Conservation (phyloP, 2,113 vertebrate genomes). For the Tyto alba region DNA sequence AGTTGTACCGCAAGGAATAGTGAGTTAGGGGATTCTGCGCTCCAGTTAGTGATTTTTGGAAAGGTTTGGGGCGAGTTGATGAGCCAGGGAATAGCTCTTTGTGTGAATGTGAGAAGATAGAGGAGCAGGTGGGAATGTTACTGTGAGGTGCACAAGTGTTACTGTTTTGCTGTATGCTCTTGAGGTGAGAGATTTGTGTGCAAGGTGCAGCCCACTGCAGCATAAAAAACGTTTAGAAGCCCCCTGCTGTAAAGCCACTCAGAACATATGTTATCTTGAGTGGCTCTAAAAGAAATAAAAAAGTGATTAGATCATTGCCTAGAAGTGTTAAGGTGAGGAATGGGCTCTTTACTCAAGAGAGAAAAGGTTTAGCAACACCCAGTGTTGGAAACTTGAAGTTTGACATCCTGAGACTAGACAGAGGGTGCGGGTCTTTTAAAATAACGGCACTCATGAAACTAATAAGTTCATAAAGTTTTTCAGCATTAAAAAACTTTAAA, state of each 20-base stretch:
- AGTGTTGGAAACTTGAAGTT: background rate
- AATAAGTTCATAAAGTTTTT: background rate
- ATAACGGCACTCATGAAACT: background rate
- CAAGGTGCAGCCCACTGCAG: background rate
- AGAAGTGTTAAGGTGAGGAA: background rate
- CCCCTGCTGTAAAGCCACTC: rapidly evolving
- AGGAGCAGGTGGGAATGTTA: background rate
- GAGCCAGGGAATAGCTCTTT: background rate
- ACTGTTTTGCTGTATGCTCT: background rate
- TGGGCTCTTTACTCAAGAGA: background rate
- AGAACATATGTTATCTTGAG: rapidly evolving
- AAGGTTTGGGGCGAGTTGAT: background rate
- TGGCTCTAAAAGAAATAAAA: background rate
- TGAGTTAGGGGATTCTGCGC: too few species aligned
- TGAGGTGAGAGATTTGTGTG: background rate
- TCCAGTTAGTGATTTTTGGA: background rate
- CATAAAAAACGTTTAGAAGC: background rate
- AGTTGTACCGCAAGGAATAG: rapidly evolving
- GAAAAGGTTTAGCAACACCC: background rate
- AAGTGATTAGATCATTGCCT: background rate
- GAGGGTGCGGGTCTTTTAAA: background rate
- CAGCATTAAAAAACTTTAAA: background rate
- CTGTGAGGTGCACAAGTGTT: background rate
- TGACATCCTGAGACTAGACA: background rate
- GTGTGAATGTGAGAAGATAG: rapidly evolving